Evolutionary conservation across 2,113 vertebrate species (phyloP), one percentile per base, ranked within the genome.

Genomic region (Mionectes macconnelli): DNA sequence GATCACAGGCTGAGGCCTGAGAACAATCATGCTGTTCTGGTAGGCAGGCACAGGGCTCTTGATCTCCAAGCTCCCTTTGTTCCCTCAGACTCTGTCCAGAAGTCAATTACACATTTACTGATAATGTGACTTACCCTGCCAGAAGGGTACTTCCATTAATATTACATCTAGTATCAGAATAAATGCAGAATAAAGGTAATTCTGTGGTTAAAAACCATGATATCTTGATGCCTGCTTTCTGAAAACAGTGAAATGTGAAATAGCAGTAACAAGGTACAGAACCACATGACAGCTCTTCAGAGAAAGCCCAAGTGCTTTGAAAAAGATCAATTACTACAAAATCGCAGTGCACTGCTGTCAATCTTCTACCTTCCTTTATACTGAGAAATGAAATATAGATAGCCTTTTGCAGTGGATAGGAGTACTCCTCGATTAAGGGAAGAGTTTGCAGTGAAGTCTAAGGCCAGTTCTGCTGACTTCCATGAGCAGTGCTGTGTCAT

Each of bases 251-350:
- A 90, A 75, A 92, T 31, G 35, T 62, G n/a, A n/a, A n/a, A 33
- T 11, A 69, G 50, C 55, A 90, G 35, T 62, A 90, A 42, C 37
- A 80, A 86, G 53, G 49, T 35, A 49, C 44, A 74, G 59, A 88
- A 69, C 74, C 72, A 92, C 79, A 42, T 67, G 72, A 69, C 37
- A 69, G 57, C 30, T 84, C 55, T 94, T 74, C 75, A 94, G 70
- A 82, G 62, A 69, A 80, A 94, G 50, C 42, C 47, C 35, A 55
- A 93, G 67, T 70, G 63, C 86, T 95, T 86, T 90, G 83, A 88
- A 80, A 90, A 93, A 92, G 67, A 95, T 93, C 88, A 88, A 77
- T 88, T 92, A 90, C 81, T 84, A 62, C 19, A 84, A 88, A 93
- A 76, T 35, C n/a, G 0, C 30, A 82, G 72, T 57, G 55, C 68